Evolutionary conservation across 2,888 invertebrate species (phyloP).

Genomic region (Thelaira solivaga): DNA sequence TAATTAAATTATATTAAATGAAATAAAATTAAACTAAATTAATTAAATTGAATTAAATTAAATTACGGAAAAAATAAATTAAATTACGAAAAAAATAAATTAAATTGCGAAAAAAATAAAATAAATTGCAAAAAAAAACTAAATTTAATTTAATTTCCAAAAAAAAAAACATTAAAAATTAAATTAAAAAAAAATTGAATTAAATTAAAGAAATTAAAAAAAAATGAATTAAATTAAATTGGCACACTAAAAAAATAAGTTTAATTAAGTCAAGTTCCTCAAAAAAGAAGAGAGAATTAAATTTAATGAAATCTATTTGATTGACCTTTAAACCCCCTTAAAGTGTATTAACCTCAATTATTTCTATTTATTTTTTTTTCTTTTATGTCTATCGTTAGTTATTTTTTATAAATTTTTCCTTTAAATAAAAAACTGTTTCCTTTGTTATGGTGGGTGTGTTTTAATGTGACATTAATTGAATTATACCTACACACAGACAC

Average conservation of each 20-base stretch:
- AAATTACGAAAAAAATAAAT: neutral
- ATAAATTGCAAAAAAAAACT: no score
- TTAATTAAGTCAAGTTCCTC: no score
- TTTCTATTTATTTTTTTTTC: neutral
- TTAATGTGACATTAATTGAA: slow-evolving; percentile 24
- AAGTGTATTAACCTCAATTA: slow-evolving; percentile 35
- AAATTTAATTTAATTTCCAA: no score
- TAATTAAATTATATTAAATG: no score
- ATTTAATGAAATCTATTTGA: slow-evolving; percentile 2
- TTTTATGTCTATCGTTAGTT: neutral
- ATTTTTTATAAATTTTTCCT: neutral
- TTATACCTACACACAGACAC: neutral
- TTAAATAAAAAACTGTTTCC: neutral
- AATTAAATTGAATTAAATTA: slow-evolving; percentile 2
- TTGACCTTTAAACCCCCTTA: slow-evolving; percentile 46
- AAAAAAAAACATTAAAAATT: neutral
- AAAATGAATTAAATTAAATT: neutral
- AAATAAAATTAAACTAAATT: neutral
- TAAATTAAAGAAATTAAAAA: neutral
- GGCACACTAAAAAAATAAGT: no score
- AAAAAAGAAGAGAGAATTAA: neutral
- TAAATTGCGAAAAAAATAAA: neutral
- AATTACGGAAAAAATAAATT: neutral
- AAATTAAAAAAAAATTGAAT: neutral
- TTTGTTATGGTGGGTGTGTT: neutral